These are phyloP conservation scores for Drosophila athabasca DNA, from an alignment of 1,140 invertebrate genomes.

Conservation along the genomic window DNA sequence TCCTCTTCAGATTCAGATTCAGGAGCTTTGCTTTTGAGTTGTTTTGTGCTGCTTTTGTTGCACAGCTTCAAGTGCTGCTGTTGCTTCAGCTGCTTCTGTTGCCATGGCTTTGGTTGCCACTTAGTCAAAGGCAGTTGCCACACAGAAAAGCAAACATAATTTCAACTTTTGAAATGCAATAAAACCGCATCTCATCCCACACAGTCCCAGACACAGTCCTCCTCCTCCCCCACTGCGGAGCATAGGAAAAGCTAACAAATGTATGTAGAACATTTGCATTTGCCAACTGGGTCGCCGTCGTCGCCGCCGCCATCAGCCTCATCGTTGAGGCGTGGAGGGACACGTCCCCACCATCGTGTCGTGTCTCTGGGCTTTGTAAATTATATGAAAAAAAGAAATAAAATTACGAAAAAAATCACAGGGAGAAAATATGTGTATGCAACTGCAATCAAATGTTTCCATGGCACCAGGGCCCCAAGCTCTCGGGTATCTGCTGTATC, in stretches of 20 bases:
- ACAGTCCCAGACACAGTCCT: background rate
- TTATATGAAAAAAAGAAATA: conserved; percentile 34
- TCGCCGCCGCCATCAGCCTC: background rate
- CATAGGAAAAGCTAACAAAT: conserved; percentile 26
- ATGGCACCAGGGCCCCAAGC: conserved; percentile 10
- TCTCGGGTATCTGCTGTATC: background rate
- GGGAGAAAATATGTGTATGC: conserved; percentile 19
- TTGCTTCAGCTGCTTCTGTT: conserved; percentile 31
- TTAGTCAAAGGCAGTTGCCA: conserved; percentile 55
- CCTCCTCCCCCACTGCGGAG: background rate
- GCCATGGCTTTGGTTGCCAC: conserved; percentile 48
- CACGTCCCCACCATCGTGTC: background rate
- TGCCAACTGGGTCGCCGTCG: conserved; percentile 40
- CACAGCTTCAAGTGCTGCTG: conserved; percentile 11
- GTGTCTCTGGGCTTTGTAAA: conserved; percentile 32
- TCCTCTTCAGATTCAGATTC: background rate
- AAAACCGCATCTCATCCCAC: conserved; percentile 54
- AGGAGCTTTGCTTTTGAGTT: no score
- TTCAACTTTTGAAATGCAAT: conserved; percentile 67
- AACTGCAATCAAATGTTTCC: conserved; percentile 55
- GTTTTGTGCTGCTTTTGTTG: conserved; percentile 18
- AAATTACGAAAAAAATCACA: conserved; percentile 18
- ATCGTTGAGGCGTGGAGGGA: no score
- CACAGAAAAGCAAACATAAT: conserved; percentile 72
- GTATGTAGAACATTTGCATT: conserved; percentile 57